Evolutionary conservation across 2,113 vertebrate species (phyloP), one percentile per base, ranked within the genome.

Genomic region (Columba livia): DNA sequence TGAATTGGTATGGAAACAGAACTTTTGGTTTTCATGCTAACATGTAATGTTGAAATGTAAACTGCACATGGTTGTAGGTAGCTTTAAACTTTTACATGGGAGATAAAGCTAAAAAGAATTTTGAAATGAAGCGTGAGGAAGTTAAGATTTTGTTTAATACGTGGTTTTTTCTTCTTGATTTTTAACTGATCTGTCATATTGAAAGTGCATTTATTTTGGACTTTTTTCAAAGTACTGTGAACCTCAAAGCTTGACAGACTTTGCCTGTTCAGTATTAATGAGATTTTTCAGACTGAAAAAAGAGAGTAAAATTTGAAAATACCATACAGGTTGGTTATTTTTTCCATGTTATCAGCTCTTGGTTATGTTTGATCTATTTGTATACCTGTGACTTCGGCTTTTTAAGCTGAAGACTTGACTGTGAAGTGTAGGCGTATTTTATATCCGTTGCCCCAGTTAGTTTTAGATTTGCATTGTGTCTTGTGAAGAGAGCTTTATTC

Each of bases 381-480:
- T n/a, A 83, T 93, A 95, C 93, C 92, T 97, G 79, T 83, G 91
- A 93, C 75, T 96, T 93, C 48, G 91, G 85, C 80, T 62, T 77
- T 83, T 74, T 94, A 54, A 91, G 69, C 81, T 82, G 85, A 89
- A 95, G 74, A 89, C 79, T 11, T 50, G 87, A 67, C 91, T 94
- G 83, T 89, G 87, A 94, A 74, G 91, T 51, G 93, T 91, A 70
- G 88, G 88, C 44, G 60, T 75, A 54, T 90, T 90, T 92, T 90
- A 60, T 95, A 88, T 88, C 83, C 31, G 8, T 80, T 93, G 93
- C 85, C 93, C 91, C 83, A 96, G 73, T 91, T 94, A 87, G 91
- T 70, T 88, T 90, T 34, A 75, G 51, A 70, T 90, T 88, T 94
- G 95, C 80, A 81, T 94, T 96, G 85, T 91, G 15, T 90, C 82